Evolutionary conservation across 2,113 vertebrate genomes (phyloP).

Genomic region (Microcebus ravelobensis): DNA sequence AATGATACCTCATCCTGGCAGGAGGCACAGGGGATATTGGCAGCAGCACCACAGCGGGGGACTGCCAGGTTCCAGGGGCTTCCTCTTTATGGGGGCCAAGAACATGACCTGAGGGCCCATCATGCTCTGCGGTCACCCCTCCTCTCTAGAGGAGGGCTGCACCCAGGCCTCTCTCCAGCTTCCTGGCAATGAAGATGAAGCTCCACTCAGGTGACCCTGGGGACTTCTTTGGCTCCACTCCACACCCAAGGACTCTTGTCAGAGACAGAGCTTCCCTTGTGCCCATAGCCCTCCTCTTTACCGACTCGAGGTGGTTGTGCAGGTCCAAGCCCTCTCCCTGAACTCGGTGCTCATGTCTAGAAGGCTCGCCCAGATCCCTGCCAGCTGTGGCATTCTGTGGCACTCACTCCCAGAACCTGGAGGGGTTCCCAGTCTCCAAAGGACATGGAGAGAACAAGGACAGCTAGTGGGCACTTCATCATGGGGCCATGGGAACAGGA

Average conservation of each 20-base stretch:
- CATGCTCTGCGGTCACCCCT: not conserved
- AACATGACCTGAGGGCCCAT: not conserved
- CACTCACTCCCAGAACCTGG: not conserved
- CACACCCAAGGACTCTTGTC: not conserved
- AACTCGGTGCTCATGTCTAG: not conserved
- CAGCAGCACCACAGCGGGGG: not conserved
- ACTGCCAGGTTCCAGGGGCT: not conserved
- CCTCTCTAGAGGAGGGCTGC: not conserved
- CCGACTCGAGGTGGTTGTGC: not conserved
- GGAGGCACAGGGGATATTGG: not conserved
- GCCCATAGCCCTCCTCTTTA: not conserved
- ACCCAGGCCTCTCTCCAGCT: not conserved
- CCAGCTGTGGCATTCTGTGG: not conserved
- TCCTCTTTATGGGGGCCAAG: not conserved
- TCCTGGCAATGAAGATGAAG: not conserved
- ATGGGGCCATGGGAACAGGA: fast-evolving
- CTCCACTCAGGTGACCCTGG: not conserved
- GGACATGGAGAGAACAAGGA: not conserved
- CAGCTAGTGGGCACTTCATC: not conserved
- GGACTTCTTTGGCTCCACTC: not conserved
- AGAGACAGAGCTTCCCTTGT: not conserved
- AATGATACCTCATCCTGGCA: slow-evolving; percentile 22
- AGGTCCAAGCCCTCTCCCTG: not conserved
- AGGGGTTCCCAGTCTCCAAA: not conserved
- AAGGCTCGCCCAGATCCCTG: not conserved